Percentiles rank a stretch among this genome's conserved stretches.
These are phyloP conservation scores for Habropoda laboriosa DNA, from an alignment of 1,140 invertebrate genomes.

Conservation along the genomic window DNA sequence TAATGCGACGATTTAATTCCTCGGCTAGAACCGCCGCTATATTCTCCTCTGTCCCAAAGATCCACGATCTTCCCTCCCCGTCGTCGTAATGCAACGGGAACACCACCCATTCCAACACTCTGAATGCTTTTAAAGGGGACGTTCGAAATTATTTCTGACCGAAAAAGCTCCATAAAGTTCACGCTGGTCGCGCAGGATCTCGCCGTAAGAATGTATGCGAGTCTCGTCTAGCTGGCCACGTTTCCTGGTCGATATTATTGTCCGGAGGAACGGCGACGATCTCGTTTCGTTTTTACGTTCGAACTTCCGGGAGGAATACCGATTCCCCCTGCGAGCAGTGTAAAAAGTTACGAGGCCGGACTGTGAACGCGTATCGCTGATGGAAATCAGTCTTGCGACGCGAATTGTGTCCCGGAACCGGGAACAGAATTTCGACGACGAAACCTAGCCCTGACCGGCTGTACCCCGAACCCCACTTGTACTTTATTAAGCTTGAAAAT, in stretches of 20 bases:
- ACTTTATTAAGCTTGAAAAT: conserved; percentile 19
- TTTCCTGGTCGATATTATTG: not conserved
- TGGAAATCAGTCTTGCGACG: not conserved
- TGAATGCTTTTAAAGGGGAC: not conserved
- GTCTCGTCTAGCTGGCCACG: not conserved
- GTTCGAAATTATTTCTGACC: too few species aligned
- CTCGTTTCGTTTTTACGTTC: not conserved
- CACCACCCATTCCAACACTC: not conserved
- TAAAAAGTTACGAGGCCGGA: conserved; percentile 4
- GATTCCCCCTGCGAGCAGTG: not conserved
- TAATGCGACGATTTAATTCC: conserved; percentile 11
- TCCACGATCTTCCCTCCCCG: not conserved
- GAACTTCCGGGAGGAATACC: not conserved
- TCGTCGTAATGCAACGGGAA: too few species aligned
- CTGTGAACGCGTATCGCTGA: not conserved
- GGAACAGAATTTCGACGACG: not conserved
- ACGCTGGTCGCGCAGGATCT: not conserved
- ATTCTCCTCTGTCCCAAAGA: not conserved
- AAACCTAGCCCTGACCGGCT: not conserved
- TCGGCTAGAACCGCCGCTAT: not conserved
- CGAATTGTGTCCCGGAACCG: too few species aligned
- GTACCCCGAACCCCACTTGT: not conserved
- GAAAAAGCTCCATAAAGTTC: not conserved
- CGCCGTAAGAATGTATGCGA: not conserved
- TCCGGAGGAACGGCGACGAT: not conserved